Percentiles rank a stretch among this genome's conserved stretches.
phyloP scores from a whole-genome alignment of 2,113 vertebrate species.

The Calonectris borealis region DNA sequence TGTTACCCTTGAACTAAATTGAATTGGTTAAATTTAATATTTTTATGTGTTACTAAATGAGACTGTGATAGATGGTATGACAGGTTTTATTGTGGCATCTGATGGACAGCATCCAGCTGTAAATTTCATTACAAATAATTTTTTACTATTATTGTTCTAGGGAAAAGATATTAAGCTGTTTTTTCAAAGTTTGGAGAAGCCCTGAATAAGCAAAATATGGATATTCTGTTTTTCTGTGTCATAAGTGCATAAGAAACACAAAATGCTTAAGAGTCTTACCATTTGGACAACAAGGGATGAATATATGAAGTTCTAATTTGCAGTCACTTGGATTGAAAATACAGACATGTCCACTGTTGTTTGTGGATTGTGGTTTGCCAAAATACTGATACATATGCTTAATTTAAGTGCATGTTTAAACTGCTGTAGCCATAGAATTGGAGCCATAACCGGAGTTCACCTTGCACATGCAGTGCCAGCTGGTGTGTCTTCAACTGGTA shows the following conservation, averaged over 20 bases:
- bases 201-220: background rate
- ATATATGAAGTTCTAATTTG: background rate
- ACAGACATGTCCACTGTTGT: background rate
- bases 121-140: background rate
- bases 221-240: background rate
- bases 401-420: background rate
- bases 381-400: background rate
- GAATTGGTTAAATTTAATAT: no score
- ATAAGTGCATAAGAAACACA: background rate
- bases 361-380: background rate
- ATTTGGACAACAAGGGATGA: background rate
- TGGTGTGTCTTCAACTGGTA: background rate
- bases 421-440: background rate
- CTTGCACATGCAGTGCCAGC: background rate
- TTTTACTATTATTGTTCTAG: background rate
- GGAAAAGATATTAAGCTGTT: background rate
- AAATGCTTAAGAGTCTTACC: background rate
- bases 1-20: no score
- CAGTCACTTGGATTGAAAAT: background rate
- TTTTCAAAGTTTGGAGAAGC: background rate
- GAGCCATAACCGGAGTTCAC: background rate
- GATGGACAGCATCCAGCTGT: no score
- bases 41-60: no score
- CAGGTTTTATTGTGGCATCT: no score
- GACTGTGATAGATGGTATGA: no score